A percentile compares a stretch with the other conserved stretches of the same genome.
phyloP scores from a whole-genome alignment of 2,797 vertebrate genomes.

The Acestrorhynchus altus region DNA sequence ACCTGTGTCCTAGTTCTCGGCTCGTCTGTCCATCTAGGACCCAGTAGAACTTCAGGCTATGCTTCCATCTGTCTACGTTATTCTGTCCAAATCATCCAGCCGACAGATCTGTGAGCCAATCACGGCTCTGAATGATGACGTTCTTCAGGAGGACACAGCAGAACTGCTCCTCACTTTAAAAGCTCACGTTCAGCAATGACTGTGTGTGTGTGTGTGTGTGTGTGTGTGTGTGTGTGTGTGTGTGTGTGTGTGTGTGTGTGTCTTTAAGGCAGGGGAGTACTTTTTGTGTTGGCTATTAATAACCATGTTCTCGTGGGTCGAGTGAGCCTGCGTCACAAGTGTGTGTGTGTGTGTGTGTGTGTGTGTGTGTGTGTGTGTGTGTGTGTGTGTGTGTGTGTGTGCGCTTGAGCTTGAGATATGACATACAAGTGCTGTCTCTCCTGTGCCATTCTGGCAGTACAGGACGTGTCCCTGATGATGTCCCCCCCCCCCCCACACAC shows the following conservation, averaged over 20 bases:
- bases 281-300: constrained; percentile 16
- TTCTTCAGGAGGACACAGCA: background rate
- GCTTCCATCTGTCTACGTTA: constrained; percentile 33
- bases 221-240: constrained; percentile 6
- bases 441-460: too few relatives aligned
- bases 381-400: too few relatives aligned
- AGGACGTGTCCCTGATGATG: too few relatives aligned
- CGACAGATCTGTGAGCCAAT: background rate
- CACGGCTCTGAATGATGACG: background rate
- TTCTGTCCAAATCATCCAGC: constrained; percentile 13
- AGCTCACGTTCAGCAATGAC: background rate
- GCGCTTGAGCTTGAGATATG: too few relatives aligned
- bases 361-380: background rate
- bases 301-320: background rate
- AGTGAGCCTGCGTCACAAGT: background rate
- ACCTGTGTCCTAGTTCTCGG: background rate
- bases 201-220: constrained; percentile 1
- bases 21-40: background rate
- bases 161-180: background rate
- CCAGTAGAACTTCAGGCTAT: constrained; percentile 22
- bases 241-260: background rate
- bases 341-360: background rate
- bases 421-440: too few relatives aligned
- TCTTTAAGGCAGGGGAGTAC: background rate
- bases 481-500: too few relatives aligned